Base-by-base conservation (phyloP, 1,140 invertebrate species). In the Platyura marginata region DNA sequence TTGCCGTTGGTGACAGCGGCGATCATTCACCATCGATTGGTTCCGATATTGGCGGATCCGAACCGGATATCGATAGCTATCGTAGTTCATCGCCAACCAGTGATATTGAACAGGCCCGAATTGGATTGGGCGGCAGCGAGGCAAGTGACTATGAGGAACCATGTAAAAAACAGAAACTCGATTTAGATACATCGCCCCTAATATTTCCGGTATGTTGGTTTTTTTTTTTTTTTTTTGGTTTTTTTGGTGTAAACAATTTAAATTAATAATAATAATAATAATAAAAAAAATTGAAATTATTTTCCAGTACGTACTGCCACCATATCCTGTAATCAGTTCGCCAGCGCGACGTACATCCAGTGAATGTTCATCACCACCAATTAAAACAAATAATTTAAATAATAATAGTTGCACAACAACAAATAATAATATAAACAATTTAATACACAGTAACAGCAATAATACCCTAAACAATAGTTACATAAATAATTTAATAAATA, bases 101-200 rank as follows among this genome's bases (percentile, higher is more conserved):
- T 40, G 39, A 40, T 40, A 40, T 15, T 40, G 39, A 19, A 8
- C 6, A 29, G 35, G 35, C 13, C 16, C 6, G 15, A 8, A 13
- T 37, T 37, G 35, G 13, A 9, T n/a, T 37, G 35, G 15, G 5
- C 6, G 13, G 35, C 9, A n/a, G n/a, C n/a, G 54, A 67, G 48
- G 56, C 57, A 44, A 63, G 65, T 59, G 61, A 70, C 48, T 69
- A 71, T 54, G 69, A 71, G 42, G 64, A 68, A 48, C 65, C 69
- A 18, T 51, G 56, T 45, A 66, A 65, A 47, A 66, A 65, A 44
- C 62, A 64, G 51, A 50, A 59, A 50, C 65, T 65, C 51, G 61
- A 66, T 43, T n/a, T 29, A 11, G 18, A 18, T 18, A 11, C 16
- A n/a, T 38, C n/a, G n/a, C 19, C 16, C 10, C 36, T 18, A 38